A percentile compares a stretch with the other conserved stretches of the same genome.
Evolutionary conservation across 2,113 vertebrate genomes (phyloP).

Genomic region (Pluvianellus socialis): DNA sequence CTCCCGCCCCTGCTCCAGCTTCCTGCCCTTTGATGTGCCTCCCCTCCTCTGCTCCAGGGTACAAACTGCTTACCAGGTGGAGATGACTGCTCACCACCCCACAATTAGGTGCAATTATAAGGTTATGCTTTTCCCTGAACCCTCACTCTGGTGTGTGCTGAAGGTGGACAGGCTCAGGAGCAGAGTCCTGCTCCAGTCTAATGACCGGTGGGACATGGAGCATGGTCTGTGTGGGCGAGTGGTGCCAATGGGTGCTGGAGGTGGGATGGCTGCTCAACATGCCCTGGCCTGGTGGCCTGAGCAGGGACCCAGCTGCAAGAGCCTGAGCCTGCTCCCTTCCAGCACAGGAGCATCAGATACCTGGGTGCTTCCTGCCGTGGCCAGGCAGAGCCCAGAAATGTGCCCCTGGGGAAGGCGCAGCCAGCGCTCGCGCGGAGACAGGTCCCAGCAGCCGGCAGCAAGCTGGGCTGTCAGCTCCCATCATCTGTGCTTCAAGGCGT

Average conservation of each 20-base stretch:
- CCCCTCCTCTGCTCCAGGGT: conserved; percentile 13
- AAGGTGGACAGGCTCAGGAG: rapidly evolving
- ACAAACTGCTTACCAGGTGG: neutral
- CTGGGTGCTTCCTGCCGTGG: neutral
- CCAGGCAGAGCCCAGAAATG: conserved; percentile 3
- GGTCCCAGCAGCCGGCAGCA: neutral
- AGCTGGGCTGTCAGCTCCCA: neutral
- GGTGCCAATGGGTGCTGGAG: neutral
- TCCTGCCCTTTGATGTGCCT: conserved; percentile 43
- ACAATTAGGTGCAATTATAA: neutral
- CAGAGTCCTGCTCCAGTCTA: neutral
- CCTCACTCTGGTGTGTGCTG: neutral
- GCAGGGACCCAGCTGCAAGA: neutral
- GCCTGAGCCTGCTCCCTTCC: neutral
- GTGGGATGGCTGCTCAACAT: neutral
- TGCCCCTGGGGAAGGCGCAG: neutral
- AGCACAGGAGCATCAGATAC: neutral
- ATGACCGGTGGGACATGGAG: rapidly evolving
- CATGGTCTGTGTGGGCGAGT: rapidly evolving
- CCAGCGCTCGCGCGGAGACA: neutral
- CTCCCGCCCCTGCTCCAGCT: neutral
- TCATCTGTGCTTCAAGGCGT: neutral
- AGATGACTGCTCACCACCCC: neutral
- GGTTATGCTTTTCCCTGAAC: neutral
- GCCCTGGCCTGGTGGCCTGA: neutral